Evolutionary conservation across 2,888 invertebrate genomes (phyloP).

Genomic region (Eristalis pertinax): DNA sequence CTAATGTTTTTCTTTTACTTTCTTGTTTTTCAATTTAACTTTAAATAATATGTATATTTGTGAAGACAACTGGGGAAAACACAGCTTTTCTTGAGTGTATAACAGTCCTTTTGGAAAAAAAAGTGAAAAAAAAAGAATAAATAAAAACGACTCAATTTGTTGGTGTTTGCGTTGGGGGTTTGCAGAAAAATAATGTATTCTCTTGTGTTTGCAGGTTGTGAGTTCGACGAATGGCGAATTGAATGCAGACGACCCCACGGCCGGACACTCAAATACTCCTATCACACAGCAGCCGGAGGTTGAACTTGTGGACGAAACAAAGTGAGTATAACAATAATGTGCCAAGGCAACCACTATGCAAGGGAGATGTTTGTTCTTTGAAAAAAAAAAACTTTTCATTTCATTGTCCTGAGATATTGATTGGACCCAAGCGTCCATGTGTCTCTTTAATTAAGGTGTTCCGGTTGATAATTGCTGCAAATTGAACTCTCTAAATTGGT

Average conservation of each 20-base stretch:
- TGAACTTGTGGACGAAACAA: constrained; percentile 98
- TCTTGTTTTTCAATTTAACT: constrained; percentile 18
- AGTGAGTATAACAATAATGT: constrained; percentile 85
- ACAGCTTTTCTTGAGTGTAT: background rate
- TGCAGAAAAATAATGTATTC: constrained; percentile 12
- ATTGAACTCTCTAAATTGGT: too few species aligned
- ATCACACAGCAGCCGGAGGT: constrained; percentile 97
- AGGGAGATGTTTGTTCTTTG: constrained; percentile 51
- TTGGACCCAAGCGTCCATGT: too few species aligned
- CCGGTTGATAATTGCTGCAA: too few species aligned
- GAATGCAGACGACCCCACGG: constrained; percentile 96
- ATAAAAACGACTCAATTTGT: background rate
- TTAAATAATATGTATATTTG: background rate
- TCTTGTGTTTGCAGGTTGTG: constrained; percentile 88
- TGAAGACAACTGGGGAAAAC: background rate
- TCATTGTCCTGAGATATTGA: background rate
- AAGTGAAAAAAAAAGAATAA: background rate
- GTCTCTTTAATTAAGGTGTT: too few species aligned
- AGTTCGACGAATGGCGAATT: constrained; percentile 98
- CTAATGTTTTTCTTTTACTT: constrained; percentile 40
- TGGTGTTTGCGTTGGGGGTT: background rate
- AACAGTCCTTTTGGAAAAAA: constrained; percentile 4
- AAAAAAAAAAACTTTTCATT: background rate
- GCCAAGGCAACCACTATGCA: constrained; percentile 17
- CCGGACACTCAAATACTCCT: constrained; percentile 98